Base-by-base conservation (phyloP, 2,113 vertebrate species). In the Epinephelus fuscoguttatus region DNA sequence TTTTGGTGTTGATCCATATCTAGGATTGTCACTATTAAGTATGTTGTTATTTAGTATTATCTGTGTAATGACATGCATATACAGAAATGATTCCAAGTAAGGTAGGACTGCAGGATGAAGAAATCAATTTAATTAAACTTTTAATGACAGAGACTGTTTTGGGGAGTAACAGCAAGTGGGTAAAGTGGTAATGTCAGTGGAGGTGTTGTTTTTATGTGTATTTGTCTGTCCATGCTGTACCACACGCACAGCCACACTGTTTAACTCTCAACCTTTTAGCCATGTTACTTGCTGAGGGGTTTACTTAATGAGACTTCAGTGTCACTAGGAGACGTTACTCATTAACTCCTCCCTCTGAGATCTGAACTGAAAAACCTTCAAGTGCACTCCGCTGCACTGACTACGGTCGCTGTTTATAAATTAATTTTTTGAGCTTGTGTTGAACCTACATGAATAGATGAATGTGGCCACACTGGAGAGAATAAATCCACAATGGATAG, bases 1-100 rank as follows among this genome's bases (percentile, higher is more conserved):
- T 57, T 52, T 80, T 80, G 33, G 37, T 86, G 61, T 60, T 68
- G 62, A 80, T 85, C 63, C 30, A 72, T 37, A 70, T 53, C n/a
- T 72, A 6, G 56, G 56, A 69, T 75, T 64, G 8, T 59, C n/a
- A 3, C n/a, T 18, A 53, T 57, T 69, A 64, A 25, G 9, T 60
- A 50, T 64, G 53, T 78, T 78, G 23, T 78, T 61, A 25, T 59
- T 64, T 27, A 49, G 12, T 13, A 49, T 62, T 59, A 86, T 77
- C 45, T 67, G 2, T 60, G 13, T 75, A 80, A 61, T 70, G 17
- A 72, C 49, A 19, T 30, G 42, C 3, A 84, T 50, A 59, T 33
- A 53, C 45, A 66, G 15, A 47, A 52, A 47, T 67, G 13, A 61
- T 21, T 79, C 45, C 7, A 37, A 80, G 61, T 57, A 66, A 63